A percentile compares a stretch with the other conserved stretches of the same genome.
Conservation (phyloP, 1,140 invertebrate genomes). For the Lordiphosa collinella region DNA sequence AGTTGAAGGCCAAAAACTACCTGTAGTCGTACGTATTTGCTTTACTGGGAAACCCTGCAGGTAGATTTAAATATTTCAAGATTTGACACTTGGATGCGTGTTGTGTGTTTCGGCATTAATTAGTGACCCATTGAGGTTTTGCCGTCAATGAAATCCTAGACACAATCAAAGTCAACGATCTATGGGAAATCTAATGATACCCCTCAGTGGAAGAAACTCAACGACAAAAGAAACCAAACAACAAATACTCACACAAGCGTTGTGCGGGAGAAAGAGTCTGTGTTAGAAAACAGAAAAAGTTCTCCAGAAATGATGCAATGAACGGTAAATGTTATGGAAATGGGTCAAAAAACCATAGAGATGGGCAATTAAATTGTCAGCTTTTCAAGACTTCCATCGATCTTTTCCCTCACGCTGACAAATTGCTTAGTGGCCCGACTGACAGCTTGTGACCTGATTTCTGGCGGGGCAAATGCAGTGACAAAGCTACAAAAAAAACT, state of each 20-base stretch:
- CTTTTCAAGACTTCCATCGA: constrained; percentile 51
- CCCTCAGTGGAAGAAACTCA: background rate
- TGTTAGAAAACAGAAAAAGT: constrained; percentile 2
- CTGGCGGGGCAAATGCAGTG: constrained; percentile 19
- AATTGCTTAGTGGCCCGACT: constrained; percentile 18
- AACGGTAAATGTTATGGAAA: constrained; percentile 55
- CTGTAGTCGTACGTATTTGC: constrained; percentile 17
- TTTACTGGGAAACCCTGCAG: constrained; percentile 18
- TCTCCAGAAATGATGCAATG: constrained; percentile 40
- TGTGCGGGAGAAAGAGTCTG: constrained; percentile 22
- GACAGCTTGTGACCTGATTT: constrained; percentile 21
- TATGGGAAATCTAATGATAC: constrained; percentile 24
- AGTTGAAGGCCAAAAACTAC: constrained; percentile 15
- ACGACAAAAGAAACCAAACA: constrained; percentile 7
- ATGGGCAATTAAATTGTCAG: constrained; percentile 58
- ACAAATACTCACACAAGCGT: background rate
- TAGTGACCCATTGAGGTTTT: constrained; percentile 41
- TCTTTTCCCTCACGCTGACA: constrained; percentile 37
- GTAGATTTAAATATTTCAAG: constrained; percentile 26
- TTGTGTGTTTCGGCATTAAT: constrained; percentile 40
- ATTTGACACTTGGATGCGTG: constrained; percentile 36
- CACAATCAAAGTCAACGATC: constrained; percentile 43
- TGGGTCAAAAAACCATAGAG: constrained; percentile 39
- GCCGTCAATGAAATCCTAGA: constrained; percentile 45
- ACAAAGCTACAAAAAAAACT: constrained; percentile 21